Percentiles rank a stretch among this genome's conserved stretches.
phyloP scores from a whole-genome alignment of 2,113 vertebrate genomes.

The Zapus hudsonius region DNA sequence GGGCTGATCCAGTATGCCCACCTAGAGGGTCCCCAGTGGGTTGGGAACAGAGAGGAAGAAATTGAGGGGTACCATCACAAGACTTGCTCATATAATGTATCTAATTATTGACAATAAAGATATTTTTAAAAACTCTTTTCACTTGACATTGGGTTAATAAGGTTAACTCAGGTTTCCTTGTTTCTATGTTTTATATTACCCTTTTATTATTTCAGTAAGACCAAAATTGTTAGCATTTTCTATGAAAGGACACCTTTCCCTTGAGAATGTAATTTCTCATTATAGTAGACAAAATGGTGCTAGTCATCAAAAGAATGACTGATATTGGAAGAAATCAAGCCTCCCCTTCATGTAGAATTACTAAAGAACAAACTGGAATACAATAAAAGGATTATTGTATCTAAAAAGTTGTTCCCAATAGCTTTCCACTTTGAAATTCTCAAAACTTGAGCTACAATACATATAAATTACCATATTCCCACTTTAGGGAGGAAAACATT shows the following conservation, averaged over 20 bases:
- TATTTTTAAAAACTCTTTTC: neutral
- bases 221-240: neutral
- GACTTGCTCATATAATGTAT: too few species aligned
- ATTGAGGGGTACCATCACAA: too few species aligned
- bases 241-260: slow-evolving; percentile 9
- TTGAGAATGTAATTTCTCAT: neutral
- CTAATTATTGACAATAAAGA: too few species aligned
- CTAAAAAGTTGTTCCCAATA: slow-evolving; percentile 48
- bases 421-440: neutral
- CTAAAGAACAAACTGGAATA: neutral
- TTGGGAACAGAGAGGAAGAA: too few species aligned
- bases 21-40: too few species aligned
- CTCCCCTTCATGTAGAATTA: neutral
- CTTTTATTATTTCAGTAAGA: neutral
- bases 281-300: neutral
- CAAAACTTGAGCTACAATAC: neutral
- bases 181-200: too few species aligned
- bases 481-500: slow-evolving; percentile 14
- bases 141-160: neutral
- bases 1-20: too few species aligned
- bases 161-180: neutral
- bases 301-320: neutral
- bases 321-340: neutral
- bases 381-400: slow-evolving; percentile 43
- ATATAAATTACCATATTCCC: neutral